A percentile compares a stretch with the other conserved stretches of the same genome.
phyloP scores from a whole-genome alignment of 2,797 vertebrate species.

The Alosa sapidissima region DNA sequence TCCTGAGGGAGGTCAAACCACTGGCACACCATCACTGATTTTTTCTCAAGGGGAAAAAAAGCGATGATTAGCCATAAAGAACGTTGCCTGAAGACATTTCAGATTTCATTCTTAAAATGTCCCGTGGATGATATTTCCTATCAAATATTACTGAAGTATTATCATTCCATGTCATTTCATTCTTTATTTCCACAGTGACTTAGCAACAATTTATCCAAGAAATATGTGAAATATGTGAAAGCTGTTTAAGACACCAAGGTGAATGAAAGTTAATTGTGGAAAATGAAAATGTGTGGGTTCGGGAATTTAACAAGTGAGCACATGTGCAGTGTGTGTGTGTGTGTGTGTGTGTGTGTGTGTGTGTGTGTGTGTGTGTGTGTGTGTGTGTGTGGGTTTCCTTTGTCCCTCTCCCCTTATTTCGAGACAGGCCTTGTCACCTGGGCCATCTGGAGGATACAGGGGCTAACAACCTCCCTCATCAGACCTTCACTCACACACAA shows the following conservation, averaged over 20 bases:
- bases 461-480: conserved; percentile 29
- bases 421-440: conserved; percentile 43
- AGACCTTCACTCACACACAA: conserved; percentile 18
- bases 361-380: neutral
- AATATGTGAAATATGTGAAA: neutral
- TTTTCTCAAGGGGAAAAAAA: neutral
- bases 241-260: neutral
- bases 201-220: neutral
- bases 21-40: neutral
- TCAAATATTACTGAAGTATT: neutral
- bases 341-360: neutral
- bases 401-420: conserved; percentile 18
- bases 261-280: conserved; percentile 5
- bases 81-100: neutral
- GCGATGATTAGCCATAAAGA: neutral
- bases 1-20: neutral
- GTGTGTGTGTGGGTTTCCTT: conserved; percentile 1
- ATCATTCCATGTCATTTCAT: neutral
- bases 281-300: conserved; percentile 14
- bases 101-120: neutral
- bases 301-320: neutral
- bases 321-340: neutral
- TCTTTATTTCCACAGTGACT: neutral
- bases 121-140: neutral
- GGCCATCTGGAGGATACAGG: conserved; percentile 50